These are phyloP conservation scores for Bos javanicus DNA, from an alignment of 2,113 vertebrate genomes.

Conservation along the genomic window DNA sequence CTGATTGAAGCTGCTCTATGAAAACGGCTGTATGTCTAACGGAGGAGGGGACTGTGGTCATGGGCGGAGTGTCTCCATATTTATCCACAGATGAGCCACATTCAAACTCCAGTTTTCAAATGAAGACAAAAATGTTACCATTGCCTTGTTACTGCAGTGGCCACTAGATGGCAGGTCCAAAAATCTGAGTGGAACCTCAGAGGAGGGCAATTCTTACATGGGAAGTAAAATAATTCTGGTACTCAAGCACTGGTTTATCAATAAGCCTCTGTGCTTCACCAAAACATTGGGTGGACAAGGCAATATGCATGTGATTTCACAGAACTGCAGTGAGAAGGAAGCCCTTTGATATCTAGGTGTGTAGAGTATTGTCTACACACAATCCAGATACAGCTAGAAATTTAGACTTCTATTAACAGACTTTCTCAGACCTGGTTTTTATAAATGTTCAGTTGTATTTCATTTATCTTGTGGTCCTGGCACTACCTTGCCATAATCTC, in stretches of 20 bases:
- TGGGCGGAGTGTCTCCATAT: background rate
- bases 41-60: background rate
- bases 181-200: constrained; percentile 10
- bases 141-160: constrained; percentile 20
- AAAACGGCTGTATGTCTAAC: background rate
- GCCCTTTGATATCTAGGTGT: background rate
- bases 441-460: constrained; percentile 10
- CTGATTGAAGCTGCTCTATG: constrained; percentile 40
- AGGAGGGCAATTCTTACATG: background rate
- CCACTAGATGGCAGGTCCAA: constrained; percentile 73
- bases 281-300: background rate
- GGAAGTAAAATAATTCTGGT: background rate
- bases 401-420: background rate
- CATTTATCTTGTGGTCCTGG: background rate
- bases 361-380: background rate
- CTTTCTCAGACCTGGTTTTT: background rate
- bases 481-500: background rate
- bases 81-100: background rate
- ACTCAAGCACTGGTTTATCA: background rate
- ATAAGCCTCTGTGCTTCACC: background rate
- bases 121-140: background rate
- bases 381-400: background rate
- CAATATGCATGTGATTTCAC: background rate
- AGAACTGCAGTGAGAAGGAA: background rate
- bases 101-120: background rate